Percentiles rank a stretch among this genome's conserved stretches.
These are phyloP conservation scores for Tinamus major DNA, from an alignment of 2,797 vertebrate genomes.

Conservation along the genomic window DNA sequence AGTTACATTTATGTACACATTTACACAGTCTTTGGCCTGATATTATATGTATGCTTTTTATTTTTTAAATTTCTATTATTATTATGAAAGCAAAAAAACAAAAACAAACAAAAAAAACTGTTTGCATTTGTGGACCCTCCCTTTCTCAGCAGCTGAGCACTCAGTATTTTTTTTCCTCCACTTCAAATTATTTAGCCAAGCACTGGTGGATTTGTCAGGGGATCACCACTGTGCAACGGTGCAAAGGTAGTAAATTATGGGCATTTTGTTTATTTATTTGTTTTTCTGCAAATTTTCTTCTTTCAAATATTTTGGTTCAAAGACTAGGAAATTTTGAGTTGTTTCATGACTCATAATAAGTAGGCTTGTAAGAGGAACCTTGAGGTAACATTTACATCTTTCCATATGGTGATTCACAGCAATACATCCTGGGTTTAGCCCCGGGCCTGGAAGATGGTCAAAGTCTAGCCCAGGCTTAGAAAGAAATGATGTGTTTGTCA, in stretches of 20 bases:
- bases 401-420: not conserved
- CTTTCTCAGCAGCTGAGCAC: not conserved
- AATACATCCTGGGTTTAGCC: not conserved
- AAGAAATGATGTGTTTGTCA: not conserved
- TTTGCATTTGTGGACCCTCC: not conserved
- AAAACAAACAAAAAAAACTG: too few species aligned
- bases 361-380: not conserved
- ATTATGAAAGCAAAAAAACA: not conserved
- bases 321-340: not conserved
- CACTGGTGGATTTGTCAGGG: fast-evolving
- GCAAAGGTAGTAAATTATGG: not conserved
- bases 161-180: fast-evolving
- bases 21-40: not conserved
- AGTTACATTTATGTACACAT: not conserved
- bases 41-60: not conserved
- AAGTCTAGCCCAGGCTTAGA: not conserved
- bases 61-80: not conserved
- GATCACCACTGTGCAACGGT: fast-evolving
- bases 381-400: not conserved
- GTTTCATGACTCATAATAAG: not conserved
- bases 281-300: not conserved
- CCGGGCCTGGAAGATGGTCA: not conserved
- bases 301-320: not conserved
- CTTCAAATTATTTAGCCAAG: fast-evolving
- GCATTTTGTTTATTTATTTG: too few species aligned